Evolutionary conservation across 2,888 invertebrate genomes (phyloP).

Genomic region (Diarsia mendica): DNA sequence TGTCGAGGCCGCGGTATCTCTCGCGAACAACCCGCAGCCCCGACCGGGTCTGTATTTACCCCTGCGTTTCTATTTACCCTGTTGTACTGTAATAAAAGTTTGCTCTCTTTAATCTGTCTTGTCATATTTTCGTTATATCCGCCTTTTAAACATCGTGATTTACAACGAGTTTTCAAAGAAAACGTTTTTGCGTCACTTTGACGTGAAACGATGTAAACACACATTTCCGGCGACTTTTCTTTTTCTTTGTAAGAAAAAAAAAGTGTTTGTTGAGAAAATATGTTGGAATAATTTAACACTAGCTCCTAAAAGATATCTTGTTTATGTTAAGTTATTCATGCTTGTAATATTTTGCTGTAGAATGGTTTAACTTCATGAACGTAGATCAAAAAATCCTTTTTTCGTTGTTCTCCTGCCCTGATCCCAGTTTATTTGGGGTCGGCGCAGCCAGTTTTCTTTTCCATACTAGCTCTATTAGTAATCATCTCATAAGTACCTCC

Average conservation of each 20-base stretch:
- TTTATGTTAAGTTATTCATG: not conserved
- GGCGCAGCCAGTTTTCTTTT: not conserved
- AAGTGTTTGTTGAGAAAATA: slow-evolving; percentile 35
- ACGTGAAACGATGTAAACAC: slow-evolving; percentile 28
- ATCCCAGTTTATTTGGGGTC: not conserved
- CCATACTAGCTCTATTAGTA: not conserved
- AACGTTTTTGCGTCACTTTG: slow-evolving; percentile 35
- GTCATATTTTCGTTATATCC: not conserved
- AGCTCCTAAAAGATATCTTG: not conserved
- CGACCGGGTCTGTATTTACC: too few relatives aligned
- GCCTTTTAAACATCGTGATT: slow-evolving; percentile 2
- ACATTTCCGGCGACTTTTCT: slow-evolving; percentile 33
- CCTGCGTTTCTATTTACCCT: too few relatives aligned
- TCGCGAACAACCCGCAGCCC: too few relatives aligned
- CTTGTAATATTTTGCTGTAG: not conserved
- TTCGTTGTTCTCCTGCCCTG: not conserved
- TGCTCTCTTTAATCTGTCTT: not conserved
- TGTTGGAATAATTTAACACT: slow-evolving; percentile 18
- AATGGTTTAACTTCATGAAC: not conserved
- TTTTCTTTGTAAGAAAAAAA: slow-evolving; percentile 21
- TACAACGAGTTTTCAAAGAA: slow-evolving; percentile 31
- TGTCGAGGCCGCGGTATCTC: too few relatives aligned
- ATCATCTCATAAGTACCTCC: not conserved
- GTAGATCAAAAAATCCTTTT: not conserved
- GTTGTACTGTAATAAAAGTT: not conserved